A percentile compares a stretch with the other conserved stretches of the same genome.
Evolutionary conservation across 2,888 invertebrate genomes (phyloP).

Genomic region (Mesorhabditis sp.): DNA sequence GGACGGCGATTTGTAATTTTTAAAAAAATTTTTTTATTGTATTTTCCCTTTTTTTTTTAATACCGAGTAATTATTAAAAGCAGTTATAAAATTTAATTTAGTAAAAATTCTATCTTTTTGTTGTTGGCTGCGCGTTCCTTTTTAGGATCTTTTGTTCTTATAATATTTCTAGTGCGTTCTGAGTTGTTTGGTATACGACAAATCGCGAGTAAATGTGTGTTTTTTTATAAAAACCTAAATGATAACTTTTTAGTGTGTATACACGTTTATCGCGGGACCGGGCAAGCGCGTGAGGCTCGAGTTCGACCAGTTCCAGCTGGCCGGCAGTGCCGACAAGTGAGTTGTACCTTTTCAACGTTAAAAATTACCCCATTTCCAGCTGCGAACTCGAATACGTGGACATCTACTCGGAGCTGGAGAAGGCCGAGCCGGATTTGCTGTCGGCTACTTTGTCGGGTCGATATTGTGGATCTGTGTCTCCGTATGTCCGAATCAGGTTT

Average conservation of each 20-base stretch:
- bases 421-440: constrained; percentile 55
- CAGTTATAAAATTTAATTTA: too few species aligned
- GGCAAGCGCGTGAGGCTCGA: constrained; percentile 60
- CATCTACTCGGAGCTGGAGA: constrained; percentile 60
- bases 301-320: constrained; percentile 60
- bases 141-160: too few species aligned
- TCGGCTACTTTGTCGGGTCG: constrained; percentile 60
- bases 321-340: constrained; percentile 61
- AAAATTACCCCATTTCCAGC: constrained; percentile 46
- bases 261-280: constrained; percentile 61
- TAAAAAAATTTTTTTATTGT: neutral
- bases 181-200: too few species aligned
- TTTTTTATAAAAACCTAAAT: neutral
- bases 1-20: neutral
- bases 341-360: constrained; percentile 7
- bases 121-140: too few species aligned
- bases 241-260: constrained; percentile 57
- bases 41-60: neutral
- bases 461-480: constrained; percentile 62
- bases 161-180: too few species aligned
- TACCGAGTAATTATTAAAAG: too few species aligned
- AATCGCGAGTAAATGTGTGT: too few species aligned
- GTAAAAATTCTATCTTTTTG: too few species aligned
- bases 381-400: constrained; percentile 63
- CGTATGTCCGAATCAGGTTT: constrained; percentile 57